Base-by-base conservation (phyloP, 2,888 invertebrate species). In the Dromius quadrimaculatus region DNA sequence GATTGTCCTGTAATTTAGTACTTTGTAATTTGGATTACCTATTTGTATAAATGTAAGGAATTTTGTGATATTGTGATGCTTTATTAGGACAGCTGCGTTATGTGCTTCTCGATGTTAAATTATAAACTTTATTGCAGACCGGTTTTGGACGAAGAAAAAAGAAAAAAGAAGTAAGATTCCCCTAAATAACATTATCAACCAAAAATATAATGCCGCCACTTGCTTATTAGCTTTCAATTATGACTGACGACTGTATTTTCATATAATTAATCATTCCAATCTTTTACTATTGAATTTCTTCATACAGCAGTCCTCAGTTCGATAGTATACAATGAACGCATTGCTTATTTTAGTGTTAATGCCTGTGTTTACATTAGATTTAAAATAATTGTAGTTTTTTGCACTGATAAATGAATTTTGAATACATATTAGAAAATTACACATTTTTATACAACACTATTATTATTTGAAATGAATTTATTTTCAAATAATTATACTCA, bases 81-180 rank as follows among this genome's bases (percentile, higher is more conserved):
- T 59, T 45, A 68, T 68, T 68, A 68, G 68, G 76, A 73, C 73
- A 77, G 78, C 78, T 76, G 74, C 78, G 75, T 79, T 78, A 73
- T 79, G 77, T 81, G 83, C 82, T 82, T 82, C 79, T 80, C 80
- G 78, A 82, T 83, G 82, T 82, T 83, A 82, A 82, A 83, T 76
- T 80, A 76, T 79, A 78, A 81, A 81, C 82, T 83, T 83, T 82
- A 89, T 91, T 91, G 87, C 91, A 91, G 91, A 90, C 88, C 88
- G 90, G 90, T 91, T 92, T 92, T 92, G 94, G 94, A 92, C 93
- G 94, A 91, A 92, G 93, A 93, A 94, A 93, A 93, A 94, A 93
- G 92, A 94, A 94, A 93, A 94, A 94, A 94, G 94, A 94, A 93
- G 94, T 94, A 94, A 94, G 94, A 92, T 87, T 88, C 88, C 59